Percentiles rank a stretch among this genome's conserved stretches.
phyloP scores from a whole-genome alignment of 2,888 invertebrate species.

The Platycheirus albimanus region DNA sequence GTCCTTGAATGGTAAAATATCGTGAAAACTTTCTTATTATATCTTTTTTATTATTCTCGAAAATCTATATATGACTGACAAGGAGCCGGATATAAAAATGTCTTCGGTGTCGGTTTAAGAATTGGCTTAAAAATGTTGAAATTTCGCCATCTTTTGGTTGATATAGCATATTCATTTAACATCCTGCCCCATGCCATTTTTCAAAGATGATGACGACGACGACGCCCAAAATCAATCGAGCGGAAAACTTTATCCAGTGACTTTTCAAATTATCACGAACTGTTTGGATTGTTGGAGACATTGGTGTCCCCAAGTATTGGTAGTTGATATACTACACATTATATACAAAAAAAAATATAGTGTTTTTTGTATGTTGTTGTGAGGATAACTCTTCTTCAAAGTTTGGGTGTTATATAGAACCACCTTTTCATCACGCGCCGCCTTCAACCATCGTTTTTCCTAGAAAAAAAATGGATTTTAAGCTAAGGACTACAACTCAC shows the following conservation, averaged over 20 bases:
- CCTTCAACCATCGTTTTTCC: not conserved
- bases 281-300: conserved; percentile 36
- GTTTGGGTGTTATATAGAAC: conserved; percentile 35
- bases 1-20: conserved; percentile 52
- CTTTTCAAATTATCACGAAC: conserved; percentile 72
- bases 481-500: conserved; percentile 36
- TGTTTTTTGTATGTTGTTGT: conserved; percentile 29
- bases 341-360: not conserved
- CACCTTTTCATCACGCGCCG: conserved; percentile 1
- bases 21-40: not conserved
- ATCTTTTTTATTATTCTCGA: not conserved
- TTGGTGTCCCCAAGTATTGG: not conserved
- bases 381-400: conserved; percentile 42
- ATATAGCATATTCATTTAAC: conserved; percentile 17
- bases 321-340: not conserved
- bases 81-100: conserved; percentile 22
- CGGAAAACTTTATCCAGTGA: conserved; percentile 68
- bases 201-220: not conserved
- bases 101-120: conserved; percentile 26
- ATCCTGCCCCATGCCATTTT: not conserved
- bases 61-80: conserved; percentile 31
- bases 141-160: conserved; percentile 19
- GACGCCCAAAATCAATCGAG: conserved; percentile 66
- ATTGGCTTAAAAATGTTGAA: conserved; percentile 16
- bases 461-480: conserved; percentile 9